Conservation (phyloP, 2,888 invertebrate genomes). For the Nowickia ferox region DNA sequence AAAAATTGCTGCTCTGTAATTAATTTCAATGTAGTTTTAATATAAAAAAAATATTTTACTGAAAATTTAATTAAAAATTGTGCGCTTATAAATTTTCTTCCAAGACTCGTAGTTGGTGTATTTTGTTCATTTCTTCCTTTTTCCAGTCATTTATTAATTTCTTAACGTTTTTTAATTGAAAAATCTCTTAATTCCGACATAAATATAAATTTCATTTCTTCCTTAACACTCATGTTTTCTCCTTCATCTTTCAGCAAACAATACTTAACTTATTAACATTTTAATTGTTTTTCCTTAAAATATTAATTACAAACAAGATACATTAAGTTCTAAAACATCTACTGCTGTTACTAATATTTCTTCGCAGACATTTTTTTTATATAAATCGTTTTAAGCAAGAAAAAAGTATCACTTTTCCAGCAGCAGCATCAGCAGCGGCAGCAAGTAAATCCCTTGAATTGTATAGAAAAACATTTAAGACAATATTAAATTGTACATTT, state of each 20-base stretch:
- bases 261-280: conserved; percentile 65
- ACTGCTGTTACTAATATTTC: not conserved
- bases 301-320: conserved; percentile 49
- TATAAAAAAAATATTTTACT: too few relatives aligned
- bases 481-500: conserved; percentile 56
- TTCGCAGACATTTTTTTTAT: not conserved
- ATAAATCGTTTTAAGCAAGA: not conserved
- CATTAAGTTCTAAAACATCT: conserved; percentile 8
- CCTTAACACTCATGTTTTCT: not conserved
- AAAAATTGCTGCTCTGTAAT: too few relatives aligned
- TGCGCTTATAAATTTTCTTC: too few relatives aligned
- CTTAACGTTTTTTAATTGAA: not conserved
- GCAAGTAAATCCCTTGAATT: conserved; percentile 30
- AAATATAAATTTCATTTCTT: conserved; percentile 8
- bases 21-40: too few relatives aligned
- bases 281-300: conserved; percentile 67
- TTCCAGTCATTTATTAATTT: not conserved
- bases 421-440: not conserved
- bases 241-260: conserved; percentile 5
- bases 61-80: too few relatives aligned
- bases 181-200: conserved; percentile 5
- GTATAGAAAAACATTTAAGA: conserved; percentile 58
- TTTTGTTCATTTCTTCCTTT: not conserved
- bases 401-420: conserved; percentile 40
- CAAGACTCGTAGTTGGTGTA: too few relatives aligned